Conservation (phyloP, 2,113 vertebrate genomes). For the Aptenodytes patagonicus region DNA sequence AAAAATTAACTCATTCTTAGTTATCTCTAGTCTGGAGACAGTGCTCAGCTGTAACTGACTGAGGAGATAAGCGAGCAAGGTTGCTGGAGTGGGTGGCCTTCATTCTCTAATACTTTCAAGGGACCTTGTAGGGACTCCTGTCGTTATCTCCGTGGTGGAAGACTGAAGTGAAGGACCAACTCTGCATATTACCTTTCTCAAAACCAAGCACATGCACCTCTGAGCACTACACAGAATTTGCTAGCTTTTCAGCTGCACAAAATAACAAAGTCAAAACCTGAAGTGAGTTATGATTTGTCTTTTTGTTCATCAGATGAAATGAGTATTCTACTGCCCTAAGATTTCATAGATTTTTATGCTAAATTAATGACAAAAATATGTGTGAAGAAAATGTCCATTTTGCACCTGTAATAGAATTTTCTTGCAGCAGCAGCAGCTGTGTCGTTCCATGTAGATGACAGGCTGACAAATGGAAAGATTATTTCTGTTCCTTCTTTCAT, state of each 20-base stretch:
- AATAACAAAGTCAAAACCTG: neutral
- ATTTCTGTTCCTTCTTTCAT: constrained; percentile 55
- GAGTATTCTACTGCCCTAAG: neutral
- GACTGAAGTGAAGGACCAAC: neutral
- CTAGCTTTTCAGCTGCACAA: neutral
- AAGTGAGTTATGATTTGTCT: neutral
- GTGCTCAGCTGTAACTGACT: neutral
- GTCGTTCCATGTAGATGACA: constrained; percentile 23
- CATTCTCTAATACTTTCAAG: neutral
- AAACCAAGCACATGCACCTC: neutral
- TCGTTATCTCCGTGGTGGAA: neutral
- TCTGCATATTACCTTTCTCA: neutral
- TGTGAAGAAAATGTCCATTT: constrained; percentile 33
- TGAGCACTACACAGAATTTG: neutral
- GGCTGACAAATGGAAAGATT: constrained; percentile 64
- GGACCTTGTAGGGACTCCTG: neutral
- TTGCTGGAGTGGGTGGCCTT: neutral
- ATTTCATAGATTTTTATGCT: constrained; percentile 17
- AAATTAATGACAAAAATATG: constrained; percentile 43
- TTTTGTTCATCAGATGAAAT: neutral
- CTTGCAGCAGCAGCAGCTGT: constrained; percentile 41
- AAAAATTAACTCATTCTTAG: neutral
- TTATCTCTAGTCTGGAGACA: neutral
- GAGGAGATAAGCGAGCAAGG: neutral
- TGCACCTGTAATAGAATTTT: constrained; percentile 46